phyloP scores from a whole-genome alignment of 1,140 invertebrate genomes.

The Periplaneta americana region DNA sequence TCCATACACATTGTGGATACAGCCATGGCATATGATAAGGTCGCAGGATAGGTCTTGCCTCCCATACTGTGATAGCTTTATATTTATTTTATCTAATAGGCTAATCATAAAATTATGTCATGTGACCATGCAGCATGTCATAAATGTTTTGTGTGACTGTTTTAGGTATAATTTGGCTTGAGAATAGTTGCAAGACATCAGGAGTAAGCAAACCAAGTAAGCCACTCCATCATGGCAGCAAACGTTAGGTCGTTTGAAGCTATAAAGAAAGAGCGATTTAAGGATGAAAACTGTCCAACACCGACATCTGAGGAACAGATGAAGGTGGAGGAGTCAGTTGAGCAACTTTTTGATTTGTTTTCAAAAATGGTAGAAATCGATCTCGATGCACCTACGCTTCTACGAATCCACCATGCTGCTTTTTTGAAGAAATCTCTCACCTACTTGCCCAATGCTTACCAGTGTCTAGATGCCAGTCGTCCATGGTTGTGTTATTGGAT shows the following conservation, averaged over 20 bases:
- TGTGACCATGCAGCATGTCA: too few relatives aligned
- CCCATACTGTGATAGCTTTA: too few relatives aligned
- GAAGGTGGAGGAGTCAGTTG: constrained; percentile 57
- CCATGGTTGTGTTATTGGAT: constrained; percentile 97
- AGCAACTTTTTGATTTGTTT: constrained; percentile 56
- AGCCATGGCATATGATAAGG: too few relatives aligned
- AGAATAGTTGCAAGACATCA: not conserved
- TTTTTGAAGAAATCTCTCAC: constrained; percentile 65
- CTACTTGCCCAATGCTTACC: constrained; percentile 57
- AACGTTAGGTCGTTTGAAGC: constrained; percentile 12
- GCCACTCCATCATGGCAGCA: not conserved
- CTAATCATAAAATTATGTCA: too few relatives aligned
- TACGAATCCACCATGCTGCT: constrained; percentile 55
- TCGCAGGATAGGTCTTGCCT: too few relatives aligned
- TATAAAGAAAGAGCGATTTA: constrained; percentile 20
- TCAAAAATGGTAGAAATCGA: constrained; percentile 43
- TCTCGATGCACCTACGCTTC: constrained; percentile 53
- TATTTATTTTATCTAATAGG: too few relatives aligned
- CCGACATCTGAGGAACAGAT: constrained; percentile 46
- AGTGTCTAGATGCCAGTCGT: constrained; percentile 87
- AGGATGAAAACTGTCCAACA: constrained; percentile 33
- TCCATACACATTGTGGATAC: too few relatives aligned
- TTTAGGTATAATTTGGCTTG: not conserved
- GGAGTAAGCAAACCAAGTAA: not conserved
- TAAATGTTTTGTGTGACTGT: not conserved